A percentile compares a stretch with the other conserved stretches of the same genome.
Evolutionary conservation across 2,888 invertebrate species (phyloP).

Genomic region (Nasonia oneida): DNA sequence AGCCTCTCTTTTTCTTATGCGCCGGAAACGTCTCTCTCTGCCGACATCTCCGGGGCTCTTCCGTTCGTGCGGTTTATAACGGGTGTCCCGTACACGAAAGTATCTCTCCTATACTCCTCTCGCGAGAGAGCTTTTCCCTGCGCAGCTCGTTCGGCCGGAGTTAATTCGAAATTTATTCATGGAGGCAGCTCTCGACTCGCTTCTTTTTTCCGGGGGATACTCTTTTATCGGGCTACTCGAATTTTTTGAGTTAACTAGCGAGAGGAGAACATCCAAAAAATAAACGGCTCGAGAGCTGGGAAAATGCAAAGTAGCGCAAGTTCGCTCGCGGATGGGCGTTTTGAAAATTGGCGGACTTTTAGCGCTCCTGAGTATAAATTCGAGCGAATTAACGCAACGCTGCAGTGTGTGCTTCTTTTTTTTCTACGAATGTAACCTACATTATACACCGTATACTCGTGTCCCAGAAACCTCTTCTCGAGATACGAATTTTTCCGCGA

Average conservation of each 20-base stretch:
- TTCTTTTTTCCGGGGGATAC: conserved; percentile 27
- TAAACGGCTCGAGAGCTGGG: neutral
- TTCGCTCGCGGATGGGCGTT: neutral
- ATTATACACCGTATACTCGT: neutral
- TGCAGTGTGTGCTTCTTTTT: no score
- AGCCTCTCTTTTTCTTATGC: no score
- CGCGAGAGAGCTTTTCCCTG: conserved; percentile 27
- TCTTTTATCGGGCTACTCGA: conserved; percentile 13
- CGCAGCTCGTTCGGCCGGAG: conserved; percentile 68
- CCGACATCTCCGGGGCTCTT: neutral
- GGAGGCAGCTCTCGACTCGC: conserved; percentile 62
- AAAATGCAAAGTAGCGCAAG: neutral
- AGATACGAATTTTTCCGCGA: neutral
- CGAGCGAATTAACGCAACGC: neutral
- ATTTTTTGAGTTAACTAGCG: neutral
- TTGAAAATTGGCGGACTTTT: neutral
- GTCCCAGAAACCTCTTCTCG: neutral
- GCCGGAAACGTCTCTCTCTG: neutral
- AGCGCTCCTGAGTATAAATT: neutral
- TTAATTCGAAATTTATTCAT: conserved; percentile 78
- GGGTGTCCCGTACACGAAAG: conserved; percentile 24
- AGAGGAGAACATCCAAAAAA: neutral
- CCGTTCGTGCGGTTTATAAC: conserved; percentile 21
- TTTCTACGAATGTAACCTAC: neutral
- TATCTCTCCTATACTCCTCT: conserved; percentile 1